Evolutionary conservation across 2,888 invertebrate species (phyloP).

Genomic region (Mythimna loreyi): DNA sequence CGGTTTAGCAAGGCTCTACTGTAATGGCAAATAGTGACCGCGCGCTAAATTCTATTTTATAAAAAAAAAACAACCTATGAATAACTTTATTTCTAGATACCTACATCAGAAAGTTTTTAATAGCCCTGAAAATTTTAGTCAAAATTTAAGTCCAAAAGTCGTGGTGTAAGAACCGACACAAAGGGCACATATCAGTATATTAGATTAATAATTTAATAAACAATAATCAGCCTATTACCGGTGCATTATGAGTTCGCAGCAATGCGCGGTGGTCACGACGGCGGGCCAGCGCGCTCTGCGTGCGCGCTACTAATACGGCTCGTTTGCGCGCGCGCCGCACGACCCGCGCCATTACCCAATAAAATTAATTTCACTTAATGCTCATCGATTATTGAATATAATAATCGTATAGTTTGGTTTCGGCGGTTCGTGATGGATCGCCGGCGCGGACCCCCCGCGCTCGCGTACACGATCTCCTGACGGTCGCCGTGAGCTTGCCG

Average conservation of each 20-base stretch:
- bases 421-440: constrained; percentile 86
- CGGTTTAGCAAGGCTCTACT: no score
- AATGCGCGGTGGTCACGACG: constrained; percentile 73
- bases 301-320: constrained; percentile 79
- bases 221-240: constrained; percentile 77
- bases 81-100: no score
- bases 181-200: constrained; percentile 26
- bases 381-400: constrained; percentile 88
- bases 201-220: constrained; percentile 65
- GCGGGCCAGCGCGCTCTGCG: constrained; percentile 50
- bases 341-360: constrained; percentile 86
- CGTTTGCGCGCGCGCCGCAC: constrained; percentile 86
- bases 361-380: constrained; percentile 90
- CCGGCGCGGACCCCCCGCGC: constrained; percentile 83
- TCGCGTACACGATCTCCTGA: constrained; percentile 80
- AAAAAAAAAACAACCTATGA: no score
- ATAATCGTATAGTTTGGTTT: constrained; percentile 86
- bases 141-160: not conserved
- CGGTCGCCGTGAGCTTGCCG: constrained; percentile 55
- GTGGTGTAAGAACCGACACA: not conserved
- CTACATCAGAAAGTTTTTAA: no score
- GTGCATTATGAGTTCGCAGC: constrained; percentile 76
- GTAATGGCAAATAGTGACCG: no score
- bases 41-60: no score
- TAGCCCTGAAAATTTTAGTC: no score